These are phyloP conservation scores for Talpa occidentalis DNA, from an alignment of 2,113 vertebrate species.

Conservation along the genomic window DNA sequence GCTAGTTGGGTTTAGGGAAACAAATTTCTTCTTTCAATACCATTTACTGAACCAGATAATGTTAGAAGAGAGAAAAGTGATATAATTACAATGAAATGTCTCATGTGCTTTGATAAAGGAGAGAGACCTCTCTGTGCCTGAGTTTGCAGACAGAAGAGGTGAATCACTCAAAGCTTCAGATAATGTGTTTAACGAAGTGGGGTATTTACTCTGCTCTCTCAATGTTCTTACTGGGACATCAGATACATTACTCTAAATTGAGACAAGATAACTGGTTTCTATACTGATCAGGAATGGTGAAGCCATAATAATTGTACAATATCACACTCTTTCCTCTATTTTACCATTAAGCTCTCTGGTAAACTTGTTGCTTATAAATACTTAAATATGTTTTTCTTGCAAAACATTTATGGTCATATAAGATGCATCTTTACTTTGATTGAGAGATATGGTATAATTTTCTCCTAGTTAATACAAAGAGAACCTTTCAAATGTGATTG, in stretches of 20 bases:
- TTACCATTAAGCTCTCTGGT: not conserved
- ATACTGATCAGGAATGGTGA: not conserved
- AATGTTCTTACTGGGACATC: not conserved
- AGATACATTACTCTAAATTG: not conserved
- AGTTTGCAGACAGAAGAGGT: not conserved
- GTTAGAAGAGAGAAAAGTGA: not conserved
- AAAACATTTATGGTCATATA: not conserved
- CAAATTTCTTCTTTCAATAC: not conserved
- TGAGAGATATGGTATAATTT: not conserved
- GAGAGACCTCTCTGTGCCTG: not conserved
- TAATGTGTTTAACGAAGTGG: not conserved
- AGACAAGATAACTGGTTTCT: not conserved
- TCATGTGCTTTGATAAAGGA: not conserved
- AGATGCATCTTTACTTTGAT: not conserved
- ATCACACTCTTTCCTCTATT: not conserved
- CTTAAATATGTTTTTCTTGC: not conserved
- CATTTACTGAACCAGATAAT: not conserved
- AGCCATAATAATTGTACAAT: not conserved
- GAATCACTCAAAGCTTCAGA: accelerated
- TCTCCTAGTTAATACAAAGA: not conserved
- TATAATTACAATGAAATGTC: not conserved
- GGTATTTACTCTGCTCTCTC: not conserved
- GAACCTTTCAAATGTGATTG: not conserved
- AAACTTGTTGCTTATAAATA: not conserved
- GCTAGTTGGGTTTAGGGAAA: not conserved